Conservation (phyloP, 1,140 invertebrate genomes). For the Antheraea mylitta region DNA sequence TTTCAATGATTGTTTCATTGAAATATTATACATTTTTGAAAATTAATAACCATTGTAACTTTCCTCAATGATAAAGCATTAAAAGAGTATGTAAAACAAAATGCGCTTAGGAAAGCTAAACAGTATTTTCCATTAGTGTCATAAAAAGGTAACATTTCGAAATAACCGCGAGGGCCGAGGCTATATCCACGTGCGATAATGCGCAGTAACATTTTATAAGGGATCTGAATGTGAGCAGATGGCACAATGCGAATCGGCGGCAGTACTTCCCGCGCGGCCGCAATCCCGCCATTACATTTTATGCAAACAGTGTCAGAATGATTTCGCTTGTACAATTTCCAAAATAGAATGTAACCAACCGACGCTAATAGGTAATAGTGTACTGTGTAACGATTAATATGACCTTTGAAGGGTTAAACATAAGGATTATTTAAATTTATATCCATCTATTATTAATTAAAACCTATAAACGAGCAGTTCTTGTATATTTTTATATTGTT, state of each 20-base stretch:
- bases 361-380: neutral
- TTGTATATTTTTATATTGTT: too few relatives aligned
- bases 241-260: slow-evolving; percentile 65
- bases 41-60: neutral
- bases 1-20: too few relatives aligned
- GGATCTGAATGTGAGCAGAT: slow-evolving; percentile 73
- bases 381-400: neutral
- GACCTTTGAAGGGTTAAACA: too few relatives aligned
- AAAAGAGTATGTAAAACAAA: slow-evolving; percentile 11
- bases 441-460: too few relatives aligned
- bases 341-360: slow-evolving; percentile 27
- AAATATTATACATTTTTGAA: neutral
- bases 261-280: slow-evolving; percentile 54
- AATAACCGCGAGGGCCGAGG: slow-evolving; percentile 52
- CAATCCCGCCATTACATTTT: slow-evolving; percentile 64
- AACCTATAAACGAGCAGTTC: too few relatives aligned
- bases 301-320: slow-evolving; percentile 44
- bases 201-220: slow-evolving; percentile 75
- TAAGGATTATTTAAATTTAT: too few relatives aligned
- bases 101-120: slow-evolving; percentile 56
- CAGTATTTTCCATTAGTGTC: slow-evolving; percentile 67
- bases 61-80: neutral
- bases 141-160: slow-evolving; percentile 66
- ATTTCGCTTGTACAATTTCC: slow-evolving; percentile 40
- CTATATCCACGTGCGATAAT: slow-evolving; percentile 68